Evolutionary conservation across 2,888 invertebrate species (phyloP), one percentile per base, ranked within the genome.

Genomic region (Chymomyza fuscimana): DNA sequence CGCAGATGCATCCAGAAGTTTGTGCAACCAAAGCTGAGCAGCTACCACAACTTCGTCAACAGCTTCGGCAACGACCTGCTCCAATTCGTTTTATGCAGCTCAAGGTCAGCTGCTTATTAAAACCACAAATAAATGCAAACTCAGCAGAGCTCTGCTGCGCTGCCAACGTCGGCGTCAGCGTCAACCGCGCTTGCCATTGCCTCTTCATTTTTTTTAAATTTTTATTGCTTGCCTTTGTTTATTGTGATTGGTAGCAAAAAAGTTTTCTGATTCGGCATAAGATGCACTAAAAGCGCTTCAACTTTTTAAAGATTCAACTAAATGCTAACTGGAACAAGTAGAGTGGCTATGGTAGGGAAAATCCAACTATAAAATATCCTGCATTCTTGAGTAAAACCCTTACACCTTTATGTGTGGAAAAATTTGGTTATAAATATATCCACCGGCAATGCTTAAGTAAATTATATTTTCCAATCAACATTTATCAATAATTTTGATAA

Each of bases 81-180:
- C 88, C 88, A 85, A 87, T 85, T 85, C 84, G 72, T 78, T 85
- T 74, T 82, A 88, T 88, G 84, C 85, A 86, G 88, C 73, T 80
- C 85, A 85, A 86, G 88, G 88, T 88, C 88, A 86, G 59, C 86
- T 69, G 70, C 79, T 32, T 29, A 46, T 32, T 19, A 54, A 54
- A 54, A 54, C 16, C 16, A 54, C 9, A 54, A 54, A 54, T 75
- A 85, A 83, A 84, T 87, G 87, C 87, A 84, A 85, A 77, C 81
- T 77, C 86, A 76, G 74, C 82, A 77, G 70, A 22, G 5, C 58
- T 59, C 46, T 51, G 66, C 66, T 40, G 50, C 25, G 69, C 59
- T 65, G 65, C 51, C 50, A 51, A 40, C 56, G 19, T 56, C 16
- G 36, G 7, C 22, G 12, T 46, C 16, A 7, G 7, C 22, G 63